Evolutionary conservation across 2,797 vertebrate genomes (phyloP), one percentile per base, ranked within the genome.

Genomic region (Sitta carolinensis): DNA sequence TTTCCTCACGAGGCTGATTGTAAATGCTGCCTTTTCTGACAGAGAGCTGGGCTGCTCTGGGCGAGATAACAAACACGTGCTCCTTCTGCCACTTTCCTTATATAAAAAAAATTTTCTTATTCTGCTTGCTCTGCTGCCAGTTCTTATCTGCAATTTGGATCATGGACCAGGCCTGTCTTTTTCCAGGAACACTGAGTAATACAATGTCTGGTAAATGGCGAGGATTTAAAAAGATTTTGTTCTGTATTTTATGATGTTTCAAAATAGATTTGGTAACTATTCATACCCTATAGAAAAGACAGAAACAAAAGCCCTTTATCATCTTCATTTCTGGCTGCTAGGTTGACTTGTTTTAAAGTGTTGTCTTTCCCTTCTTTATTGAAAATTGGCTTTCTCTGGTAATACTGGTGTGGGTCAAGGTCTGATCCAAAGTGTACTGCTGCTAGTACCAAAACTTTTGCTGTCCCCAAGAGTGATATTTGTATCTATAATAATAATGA

Each of bases 111-210:
- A 29, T 59, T 84, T 77, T 92, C 77, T 95, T 84, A 69, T 86
- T 88, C 70, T 79, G 5, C 87, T 88, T 93, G 36, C 73, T 76
- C 83, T 78, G 73, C 90, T 89, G 40, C 76, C 40, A 36, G 23
- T 51, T 87, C 34, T 83, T 96, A 91, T 90, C 87, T 89, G 76
- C 78, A 93, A 76, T 93, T 79, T 94, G 52, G 79, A 94, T 94
- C 95, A 38, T 50, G 90, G 78, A 81, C 70, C 16, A 61, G 58
- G 54, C 83, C 75, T 51, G 15, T 48, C 50, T 87, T 93, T 54
- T 91, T 70, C 38, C 70, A 74, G 61, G 48, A 88, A 34, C 14
- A 13, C 16, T 70, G 69, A 89, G 67, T 83, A 90, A 79, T 73
- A 48, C 26, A 75, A 87, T 59, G 32, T 11, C 62, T 91, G 43